Evolutionary conservation across 1,140 invertebrate species (phyloP), one percentile per base, ranked within the genome.

Genomic region (Portunus trituberculatus): DNA sequence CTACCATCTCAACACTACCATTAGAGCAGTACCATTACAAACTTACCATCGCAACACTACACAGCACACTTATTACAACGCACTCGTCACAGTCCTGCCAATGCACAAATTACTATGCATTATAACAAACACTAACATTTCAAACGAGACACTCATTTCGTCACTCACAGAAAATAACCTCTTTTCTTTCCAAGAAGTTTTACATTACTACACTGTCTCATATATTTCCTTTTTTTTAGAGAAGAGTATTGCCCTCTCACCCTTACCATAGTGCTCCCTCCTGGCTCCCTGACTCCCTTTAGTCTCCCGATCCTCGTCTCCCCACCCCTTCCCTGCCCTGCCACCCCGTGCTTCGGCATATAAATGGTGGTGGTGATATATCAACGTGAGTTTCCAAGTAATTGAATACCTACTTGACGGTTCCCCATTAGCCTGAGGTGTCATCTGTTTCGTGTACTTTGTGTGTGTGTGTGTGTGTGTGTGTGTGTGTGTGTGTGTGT

Each of bases 341-440:
- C 16, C 52, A 1, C 8, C 52, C 16, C 16, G 52, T 12, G 12
- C 52, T 59, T 59, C 52, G 12, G 16, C 20, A 76, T 76, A 76
- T 76, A n/a, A 76, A 76, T 76, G 67, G 25, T n/a, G 12, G 16
- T 20, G 20, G n/a, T n/a, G 67, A 76, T 76, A 76, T n/a, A 76
- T 76, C 67, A 76, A 76, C 20, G 0, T n/a, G 67, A n/a, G 67
- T 76, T 76, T 76, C 67, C 67, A 76, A 25, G 67, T 76, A 76
- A 76, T 76, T 76, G 67, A 76, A 76, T 76, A n/a, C 67, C 67
- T n/a, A 76, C 67, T 76, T 76, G 67, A 76, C 67, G 67, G 67
- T n/a, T 25, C 20, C 67, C 67, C 67, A 76, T 76, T 76, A 76
- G 67, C 67, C 67, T 76, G 67, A 76, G n/a, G 67, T 76, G 67